Evolutionary conservation across 1,140 invertebrate species (phyloP).

Genomic region (Cydia fagiglandana): DNA sequence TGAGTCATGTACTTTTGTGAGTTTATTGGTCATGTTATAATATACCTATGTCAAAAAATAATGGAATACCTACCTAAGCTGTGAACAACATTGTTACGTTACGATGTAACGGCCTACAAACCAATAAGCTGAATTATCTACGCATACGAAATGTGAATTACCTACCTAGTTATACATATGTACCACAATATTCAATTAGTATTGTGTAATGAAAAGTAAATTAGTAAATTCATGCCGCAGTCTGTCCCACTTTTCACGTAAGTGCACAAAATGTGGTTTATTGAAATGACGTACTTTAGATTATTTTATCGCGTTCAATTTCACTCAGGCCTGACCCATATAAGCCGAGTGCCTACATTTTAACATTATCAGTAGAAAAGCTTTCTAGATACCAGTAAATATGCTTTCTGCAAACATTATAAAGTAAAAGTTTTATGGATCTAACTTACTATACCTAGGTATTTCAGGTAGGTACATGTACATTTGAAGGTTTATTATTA

Average conservation of each 20-base stretch:
- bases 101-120: too few species aligned
- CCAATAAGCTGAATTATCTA: too few species aligned
- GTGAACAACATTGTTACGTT: too few species aligned
- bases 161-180: too few species aligned
- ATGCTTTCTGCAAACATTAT: slow-evolving; percentile 14
- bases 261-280: not conserved
- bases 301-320: slow-evolving; percentile 27
- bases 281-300: slow-evolving; percentile 16
- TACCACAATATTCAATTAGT: not conserved
- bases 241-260: not conserved
- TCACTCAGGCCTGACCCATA: not conserved
- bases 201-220: not conserved
- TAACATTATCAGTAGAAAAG: slow-evolving; percentile 25
- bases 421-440: not conserved
- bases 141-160: too few species aligned
- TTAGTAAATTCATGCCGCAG: not conserved
- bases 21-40: too few species aligned
- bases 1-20: too few species aligned
- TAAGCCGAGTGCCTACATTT: slow-evolving; percentile 14
- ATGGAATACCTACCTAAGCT: too few species aligned
- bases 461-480: too few species aligned
- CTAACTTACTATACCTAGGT: too few species aligned
- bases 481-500: too few species aligned
- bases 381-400: slow-evolving; percentile 27
- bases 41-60: too few species aligned